Evolutionary conservation across 2,113 vertebrate species (phyloP).

Genomic region (Calonectris borealis): DNA sequence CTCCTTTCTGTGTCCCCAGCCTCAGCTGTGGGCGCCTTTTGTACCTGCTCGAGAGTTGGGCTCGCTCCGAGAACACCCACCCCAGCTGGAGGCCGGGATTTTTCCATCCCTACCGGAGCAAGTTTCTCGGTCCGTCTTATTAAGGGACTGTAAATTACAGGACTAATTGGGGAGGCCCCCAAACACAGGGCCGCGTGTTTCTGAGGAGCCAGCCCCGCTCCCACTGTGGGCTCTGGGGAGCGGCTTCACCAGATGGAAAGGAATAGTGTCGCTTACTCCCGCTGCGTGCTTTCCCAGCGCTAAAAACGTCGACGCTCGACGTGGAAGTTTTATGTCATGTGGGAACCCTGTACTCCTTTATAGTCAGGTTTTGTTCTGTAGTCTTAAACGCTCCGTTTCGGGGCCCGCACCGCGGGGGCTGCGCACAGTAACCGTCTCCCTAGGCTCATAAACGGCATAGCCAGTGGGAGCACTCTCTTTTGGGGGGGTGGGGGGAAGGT

Average conservation of each 20-base stretch:
- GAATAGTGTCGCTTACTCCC: background rate
- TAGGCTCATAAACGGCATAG: background rate
- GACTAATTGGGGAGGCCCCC: background rate
- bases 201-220: background rate
- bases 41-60: constrained; percentile 51
- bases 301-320: background rate
- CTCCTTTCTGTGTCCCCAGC: constrained; percentile 45
- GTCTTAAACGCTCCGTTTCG: background rate
- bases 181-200: background rate
- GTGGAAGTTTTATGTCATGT: background rate
- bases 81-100: constrained; percentile 51
- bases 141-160: constrained; percentile 52
- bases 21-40: constrained; percentile 67
- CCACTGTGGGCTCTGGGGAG: background rate
- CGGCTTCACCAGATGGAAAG: background rate
- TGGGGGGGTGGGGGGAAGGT: background rate
- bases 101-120: background rate
- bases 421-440: background rate
- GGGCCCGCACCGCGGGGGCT: background rate
- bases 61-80: constrained; percentile 3
- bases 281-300: background rate
- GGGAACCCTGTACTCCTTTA: background rate
- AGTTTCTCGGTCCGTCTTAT: background rate
- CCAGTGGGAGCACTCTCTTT: background rate
- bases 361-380: background rate